Percentiles rank a stretch among this genome's conserved stretches.
phyloP scores from a whole-genome alignment of 2,888 invertebrate species.

The Gibbula magus region DNA sequence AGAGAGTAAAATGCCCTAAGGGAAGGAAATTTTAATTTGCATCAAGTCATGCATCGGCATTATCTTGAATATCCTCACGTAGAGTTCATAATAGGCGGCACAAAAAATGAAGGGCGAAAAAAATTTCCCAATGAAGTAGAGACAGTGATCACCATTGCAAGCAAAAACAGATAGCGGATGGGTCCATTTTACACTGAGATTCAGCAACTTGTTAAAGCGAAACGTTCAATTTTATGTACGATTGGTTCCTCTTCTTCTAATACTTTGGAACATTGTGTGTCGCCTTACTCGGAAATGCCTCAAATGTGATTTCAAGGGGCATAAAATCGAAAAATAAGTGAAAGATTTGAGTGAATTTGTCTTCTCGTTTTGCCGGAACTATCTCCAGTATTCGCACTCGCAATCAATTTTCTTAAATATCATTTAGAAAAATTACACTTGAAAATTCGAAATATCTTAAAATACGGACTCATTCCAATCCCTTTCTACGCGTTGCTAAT shows the following conservation, averaged over 20 bases:
- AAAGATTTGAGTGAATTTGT: too few species aligned
- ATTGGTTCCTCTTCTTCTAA: background rate
- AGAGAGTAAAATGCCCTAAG: constrained; percentile 12
- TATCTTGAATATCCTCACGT: constrained; percentile 25
- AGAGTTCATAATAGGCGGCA: constrained; percentile 14
- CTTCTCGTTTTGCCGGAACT: too few species aligned
- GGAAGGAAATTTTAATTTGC: constrained; percentile 21
- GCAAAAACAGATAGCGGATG: background rate
- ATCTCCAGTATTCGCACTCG: too few species aligned
- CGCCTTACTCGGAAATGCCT: constrained; percentile 9
- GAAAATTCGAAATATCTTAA: too few species aligned
- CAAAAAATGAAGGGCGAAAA: background rate
- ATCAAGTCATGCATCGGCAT: constrained; percentile 20
- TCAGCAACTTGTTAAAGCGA: constrained; percentile 19
- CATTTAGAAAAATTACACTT: too few species aligned
- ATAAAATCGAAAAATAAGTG: background rate
- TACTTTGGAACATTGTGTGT: background rate
- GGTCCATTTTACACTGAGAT: constrained; percentile 10
- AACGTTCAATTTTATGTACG: constrained; percentile 1
- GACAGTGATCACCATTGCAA: background rate
- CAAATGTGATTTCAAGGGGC: background rate
- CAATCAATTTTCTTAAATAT: too few species aligned
- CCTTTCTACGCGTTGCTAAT: too few species aligned
- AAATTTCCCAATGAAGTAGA: background rate
- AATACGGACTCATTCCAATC: too few species aligned